phyloP scores from a whole-genome alignment of 92 coral and sea anemone species.

The Phymanthus crucifer region DNA sequence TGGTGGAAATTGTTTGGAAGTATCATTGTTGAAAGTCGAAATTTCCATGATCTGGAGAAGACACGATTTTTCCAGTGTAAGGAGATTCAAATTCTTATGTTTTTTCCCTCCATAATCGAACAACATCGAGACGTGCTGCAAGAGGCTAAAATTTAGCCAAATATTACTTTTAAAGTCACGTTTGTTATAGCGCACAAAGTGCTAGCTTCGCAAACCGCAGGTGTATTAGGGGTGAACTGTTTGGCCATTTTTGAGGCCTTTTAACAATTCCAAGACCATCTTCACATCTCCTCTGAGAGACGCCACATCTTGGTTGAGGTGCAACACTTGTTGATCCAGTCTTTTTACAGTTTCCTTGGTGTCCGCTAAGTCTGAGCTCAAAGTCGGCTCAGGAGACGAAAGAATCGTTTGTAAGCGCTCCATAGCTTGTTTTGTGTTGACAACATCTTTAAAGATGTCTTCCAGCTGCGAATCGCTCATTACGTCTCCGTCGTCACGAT shows the following conservation, averaged over 20 bases:
- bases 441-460: constrained; percentile 73
- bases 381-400: constrained; percentile 53
- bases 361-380: constrained; percentile 43
- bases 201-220: too few species aligned
- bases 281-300: constrained; percentile 72
- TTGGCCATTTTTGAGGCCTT: constrained; percentile 52
- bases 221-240: constrained; percentile 6
- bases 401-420: constrained; percentile 59
- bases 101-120: too few species aligned
- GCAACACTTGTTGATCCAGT: constrained; percentile 62
- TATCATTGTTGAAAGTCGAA: too few species aligned
- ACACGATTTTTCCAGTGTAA: too few species aligned
- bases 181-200: too few species aligned
- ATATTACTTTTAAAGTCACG: too few species aligned
- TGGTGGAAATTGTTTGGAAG: too few species aligned
- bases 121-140: too few species aligned
- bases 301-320: constrained; percentile 62
- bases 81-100: too few species aligned
- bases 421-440: constrained; percentile 63
- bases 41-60: too few species aligned
- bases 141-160: too few species aligned
- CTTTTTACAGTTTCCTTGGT: constrained; percentile 69
- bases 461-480: constrained; percentile 46
- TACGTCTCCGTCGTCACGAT: constrained; percentile 8
- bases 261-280: constrained; percentile 63